Base-by-base conservation (phyloP, 2,888 invertebrate genomes). In the Pristionchus japonicus region DNA sequence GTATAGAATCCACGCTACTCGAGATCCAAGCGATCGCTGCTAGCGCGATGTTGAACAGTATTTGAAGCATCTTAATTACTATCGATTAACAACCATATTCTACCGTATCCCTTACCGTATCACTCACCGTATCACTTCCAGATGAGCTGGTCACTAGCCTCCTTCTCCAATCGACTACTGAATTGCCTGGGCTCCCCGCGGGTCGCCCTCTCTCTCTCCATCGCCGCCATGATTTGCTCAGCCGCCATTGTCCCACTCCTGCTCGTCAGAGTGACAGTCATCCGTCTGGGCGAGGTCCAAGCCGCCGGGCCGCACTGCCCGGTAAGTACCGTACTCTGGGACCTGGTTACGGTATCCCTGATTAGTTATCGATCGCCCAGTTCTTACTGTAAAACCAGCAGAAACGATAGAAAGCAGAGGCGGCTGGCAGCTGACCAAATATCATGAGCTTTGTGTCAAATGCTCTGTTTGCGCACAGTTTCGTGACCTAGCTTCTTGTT, bases 221-320 rank as follows among this genome's bases (percentile, higher is more conserved):
- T 87, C 31, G 57, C 61, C 27, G 87, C 87, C 27, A 57, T 87
- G 47, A 43, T 87, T 52, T 87, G 77, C 61, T 49, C 87, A 87
- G 87, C 87, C 61, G 87, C 57, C 52, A 40, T 87, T 17, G 57
- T 77, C 27, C 87, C 87, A n/a, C 52, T 87, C 11, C 77, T 87
- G 1, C 80, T 87, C 20, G 61, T 87, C n/a, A 1, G 85, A 4
- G 23, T 34, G 4, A 43, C 64, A 3, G 64, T 86, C 43, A 86
- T 86, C 49, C 67, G 86, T 0, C 67, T 86, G 31, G 47, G n/a
- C 20, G 70, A 70, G 40, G 70, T 49, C 37, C 49, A 47, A 3
- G 57, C 47, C 2, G 70, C 31, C 3, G 67, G 70, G 3, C 70
- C 70, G 0, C 86, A 86, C 34, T 86, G 86, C 23, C 86, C 86